Evolutionary conservation across 2,797 vertebrate species (phyloP).

Genomic region (Coregonus ussuriensis): DNA sequence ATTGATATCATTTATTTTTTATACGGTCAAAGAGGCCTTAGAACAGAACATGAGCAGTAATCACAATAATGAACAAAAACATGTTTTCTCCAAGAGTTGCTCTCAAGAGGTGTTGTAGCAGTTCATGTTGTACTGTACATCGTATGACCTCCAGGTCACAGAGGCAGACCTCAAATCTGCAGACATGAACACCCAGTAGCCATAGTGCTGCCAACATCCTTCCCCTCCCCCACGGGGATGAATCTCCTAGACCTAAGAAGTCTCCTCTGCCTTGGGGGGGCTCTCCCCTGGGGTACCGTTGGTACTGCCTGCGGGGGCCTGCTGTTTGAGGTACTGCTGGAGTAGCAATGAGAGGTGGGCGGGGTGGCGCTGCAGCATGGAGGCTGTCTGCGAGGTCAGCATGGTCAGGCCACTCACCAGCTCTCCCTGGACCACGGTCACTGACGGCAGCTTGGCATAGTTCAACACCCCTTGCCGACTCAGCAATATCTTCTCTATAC

Average conservation of each 20-base stretch:
- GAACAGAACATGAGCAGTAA: conserved; percentile 8
- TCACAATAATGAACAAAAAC: conserved; percentile 8
- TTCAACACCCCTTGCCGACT: conserved; percentile 81
- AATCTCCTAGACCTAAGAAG: conserved; percentile 39
- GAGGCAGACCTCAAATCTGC: conserved; percentile 8
- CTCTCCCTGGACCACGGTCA: conserved; percentile 76
- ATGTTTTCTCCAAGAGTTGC: background rate
- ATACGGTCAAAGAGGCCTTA: conserved; percentile 11
- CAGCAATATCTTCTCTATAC: conserved; percentile 85
- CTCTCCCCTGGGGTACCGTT: conserved; percentile 12
- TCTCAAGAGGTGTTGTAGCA: conserved; percentile 24
- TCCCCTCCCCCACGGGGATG: background rate
- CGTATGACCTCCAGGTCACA: background rate
- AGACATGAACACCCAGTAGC: background rate
- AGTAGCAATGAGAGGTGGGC: conserved; percentile 78
- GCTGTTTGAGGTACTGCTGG: conserved; percentile 80
- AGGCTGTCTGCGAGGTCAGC: conserved; percentile 74
- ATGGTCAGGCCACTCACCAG: conserved; percentile 78
- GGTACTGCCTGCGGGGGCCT: conserved; percentile 21
- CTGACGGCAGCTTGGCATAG: conserved; percentile 83
- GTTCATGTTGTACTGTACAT: conserved; percentile 18
- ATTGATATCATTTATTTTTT: conserved; percentile 48
- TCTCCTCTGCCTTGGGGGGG: conserved; percentile 43
- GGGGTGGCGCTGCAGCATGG: conserved; percentile 80
- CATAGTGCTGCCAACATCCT: background rate